Percentiles rank a stretch among this genome's conserved stretches.
These are phyloP conservation scores for Lasioglossum zephyrum DNA, from an alignment of 2,888 invertebrate species.

Conservation along the genomic window DNA sequence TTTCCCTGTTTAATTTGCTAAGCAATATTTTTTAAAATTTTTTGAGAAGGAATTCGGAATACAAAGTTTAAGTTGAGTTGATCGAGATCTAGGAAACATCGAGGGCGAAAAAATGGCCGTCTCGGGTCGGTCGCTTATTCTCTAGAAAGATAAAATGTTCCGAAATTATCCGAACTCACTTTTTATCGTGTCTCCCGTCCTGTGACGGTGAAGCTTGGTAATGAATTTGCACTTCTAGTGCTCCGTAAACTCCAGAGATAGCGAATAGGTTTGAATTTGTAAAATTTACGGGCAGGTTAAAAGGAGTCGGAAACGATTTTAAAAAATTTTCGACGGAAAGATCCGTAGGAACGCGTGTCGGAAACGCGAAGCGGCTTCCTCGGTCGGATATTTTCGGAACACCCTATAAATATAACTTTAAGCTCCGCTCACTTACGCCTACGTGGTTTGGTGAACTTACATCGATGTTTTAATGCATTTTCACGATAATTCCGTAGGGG, in stretches of 20 bases:
- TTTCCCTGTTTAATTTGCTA: neutral
- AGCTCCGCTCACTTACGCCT: conserved; percentile 57
- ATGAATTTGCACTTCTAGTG: neutral
- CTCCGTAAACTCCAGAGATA: neutral
- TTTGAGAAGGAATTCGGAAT: neutral
- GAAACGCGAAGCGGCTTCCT: neutral
- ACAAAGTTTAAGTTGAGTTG: neutral
- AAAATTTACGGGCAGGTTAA: neutral
- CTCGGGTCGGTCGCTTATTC: conserved; percentile 52
- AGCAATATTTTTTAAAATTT: too few relatives aligned
- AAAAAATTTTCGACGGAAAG: neutral
- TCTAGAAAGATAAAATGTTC: conserved; percentile 40
- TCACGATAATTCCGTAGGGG: conserved; percentile 62
- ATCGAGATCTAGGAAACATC: neutral
- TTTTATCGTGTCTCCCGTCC: neutral
- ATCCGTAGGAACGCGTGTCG: neutral
- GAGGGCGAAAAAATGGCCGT: neutral
- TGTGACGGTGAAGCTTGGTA: neutral
- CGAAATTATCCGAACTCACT: conserved; percentile 27
- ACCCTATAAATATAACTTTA: conserved; percentile 46
- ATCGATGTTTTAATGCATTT: conserved; percentile 61
- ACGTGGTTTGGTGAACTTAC: conserved; percentile 65
- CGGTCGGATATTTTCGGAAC: conserved; percentile 51
- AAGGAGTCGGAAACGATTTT: neutral
- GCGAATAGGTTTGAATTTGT: neutral